Evolutionary conservation across 2,113 vertebrate genomes (phyloP).

Genomic region (Lipotes vexillifer): DNA sequence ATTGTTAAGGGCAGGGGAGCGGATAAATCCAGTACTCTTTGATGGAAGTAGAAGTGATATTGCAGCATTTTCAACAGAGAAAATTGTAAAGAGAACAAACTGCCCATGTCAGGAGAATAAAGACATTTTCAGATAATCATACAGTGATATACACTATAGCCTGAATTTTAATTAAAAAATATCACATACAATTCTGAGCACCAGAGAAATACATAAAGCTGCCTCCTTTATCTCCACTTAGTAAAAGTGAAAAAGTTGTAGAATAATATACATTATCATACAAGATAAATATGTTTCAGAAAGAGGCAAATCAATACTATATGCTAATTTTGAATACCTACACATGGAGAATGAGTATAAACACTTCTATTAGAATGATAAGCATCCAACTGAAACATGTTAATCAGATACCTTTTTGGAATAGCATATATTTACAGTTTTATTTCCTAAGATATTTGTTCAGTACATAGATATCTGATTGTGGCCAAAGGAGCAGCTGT

Average conservation of each 20-base stretch:
- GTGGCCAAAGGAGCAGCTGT: not conserved
- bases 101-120: not conserved
- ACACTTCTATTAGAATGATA: not conserved
- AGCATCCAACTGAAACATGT: not conserved
- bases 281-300: not conserved
- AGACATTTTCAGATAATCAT: not conserved
- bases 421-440: not conserved
- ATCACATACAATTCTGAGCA: not conserved
- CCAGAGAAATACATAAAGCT: not conserved
- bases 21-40: not conserved
- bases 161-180: conserved; percentile 7
- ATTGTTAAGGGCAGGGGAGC: not conserved
- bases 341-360: not conserved
- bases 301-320: not conserved
- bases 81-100: not conserved
- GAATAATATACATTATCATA: not conserved
- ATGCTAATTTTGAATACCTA: not conserved
- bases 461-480: not conserved
- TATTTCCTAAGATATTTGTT: not conserved
- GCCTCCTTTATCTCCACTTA: not conserved
- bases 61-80: not conserved
- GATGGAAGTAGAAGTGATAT: not conserved
- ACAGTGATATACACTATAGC: not conserved
- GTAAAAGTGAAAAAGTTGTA: not conserved
- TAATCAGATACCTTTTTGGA: not conserved